Conservation (phyloP, 2,888 invertebrate species). For the Ypsolopha scabrella region DNA sequence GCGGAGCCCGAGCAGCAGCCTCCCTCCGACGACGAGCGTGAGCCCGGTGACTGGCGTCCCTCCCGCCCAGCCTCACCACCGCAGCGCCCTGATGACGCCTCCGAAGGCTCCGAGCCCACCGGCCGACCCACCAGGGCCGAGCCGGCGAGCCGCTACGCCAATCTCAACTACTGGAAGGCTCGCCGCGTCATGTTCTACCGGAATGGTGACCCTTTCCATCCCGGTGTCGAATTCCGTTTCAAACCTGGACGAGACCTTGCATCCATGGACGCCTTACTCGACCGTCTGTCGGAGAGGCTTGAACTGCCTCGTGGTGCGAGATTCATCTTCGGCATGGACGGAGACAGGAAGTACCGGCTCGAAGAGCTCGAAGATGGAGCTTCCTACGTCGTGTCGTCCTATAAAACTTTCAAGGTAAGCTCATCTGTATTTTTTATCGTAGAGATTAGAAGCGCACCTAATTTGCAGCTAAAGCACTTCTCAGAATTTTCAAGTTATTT, state of each 20-base stretch:
- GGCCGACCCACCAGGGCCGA: constrained; percentile 71
- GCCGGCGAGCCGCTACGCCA: constrained; percentile 76
- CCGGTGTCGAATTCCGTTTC: constrained; percentile 87
- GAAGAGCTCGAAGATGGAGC: constrained; percentile 93
- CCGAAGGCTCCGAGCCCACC: constrained; percentile 62
- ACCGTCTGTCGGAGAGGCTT: constrained; percentile 88
- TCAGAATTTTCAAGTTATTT: neutral
- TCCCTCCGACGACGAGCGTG: constrained; percentile 64
- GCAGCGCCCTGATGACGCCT: constrained; percentile 53
- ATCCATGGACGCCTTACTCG: constrained; percentile 86
- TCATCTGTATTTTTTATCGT: neutral
- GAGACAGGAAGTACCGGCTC: constrained; percentile 84
- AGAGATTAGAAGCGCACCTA: neutral
- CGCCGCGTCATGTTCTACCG: constrained; percentile 90
- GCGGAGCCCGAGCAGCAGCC: constrained; percentile 48
- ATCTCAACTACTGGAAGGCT: constrained; percentile 89
- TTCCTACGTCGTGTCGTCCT: constrained; percentile 93
- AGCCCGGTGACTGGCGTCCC: constrained; percentile 64
- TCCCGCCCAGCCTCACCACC: constrained; percentile 54
- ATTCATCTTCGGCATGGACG: constrained; percentile 93
- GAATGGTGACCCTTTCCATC: constrained; percentile 94
- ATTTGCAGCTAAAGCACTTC: neutral
- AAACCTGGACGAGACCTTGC: constrained; percentile 90
- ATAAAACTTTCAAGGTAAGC: constrained; percentile 88
- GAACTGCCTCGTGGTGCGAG: constrained; percentile 90